Base-by-base conservation (phyloP, 2,797 vertebrate species). In the Falco rusticolus region DNA sequence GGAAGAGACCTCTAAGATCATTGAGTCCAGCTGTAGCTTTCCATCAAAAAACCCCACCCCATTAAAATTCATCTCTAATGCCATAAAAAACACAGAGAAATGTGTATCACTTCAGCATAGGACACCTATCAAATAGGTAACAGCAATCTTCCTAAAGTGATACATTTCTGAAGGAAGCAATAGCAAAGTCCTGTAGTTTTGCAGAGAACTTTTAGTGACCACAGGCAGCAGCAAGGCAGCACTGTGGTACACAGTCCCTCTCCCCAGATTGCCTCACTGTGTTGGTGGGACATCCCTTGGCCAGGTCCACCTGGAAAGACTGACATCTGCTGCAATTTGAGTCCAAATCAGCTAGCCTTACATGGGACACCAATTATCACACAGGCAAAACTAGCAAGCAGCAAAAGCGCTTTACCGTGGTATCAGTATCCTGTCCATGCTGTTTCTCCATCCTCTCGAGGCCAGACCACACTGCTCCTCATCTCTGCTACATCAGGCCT, bases 31-130 rank as follows among this genome's bases (percentile, higher is more conserved):
- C 15, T 26, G 21, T 12, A 66, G 11, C 10, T 66, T 91, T 90
- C 60, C 10, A 37, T 50, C 0, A 63, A 51, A 41, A 34, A 2
- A 0, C 1, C 7, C 19, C 20, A 15, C 19, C 5, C n/a, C 5
- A 12, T 54, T 66, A 60, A 37, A 76, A 37, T 84, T 71, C 50
- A 31, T 6, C 25, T 53, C 10, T 39, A 34, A 72, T 41, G 25
- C 19, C 63, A 28, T 16, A 64, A 64, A 39, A 85, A 84, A 66
- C 16, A 71, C 45, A 64, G 2, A 61, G 16, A 83, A 56, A 28
- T 2, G 4, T 12, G 12, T 20, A 45, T 68, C 47, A 12, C 29
- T 82, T 43, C 29, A 90, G 37, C 59, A 82, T 1, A 47, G 33
- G 17, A 60, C 11, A 48, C 25, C 41, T 41, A 34, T 26, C 0